A percentile compares a stretch with the other conserved stretches of the same genome.
Conservation (phyloP, 2,113 vertebrate species). For the Tragelaphus strepsiceros region DNA sequence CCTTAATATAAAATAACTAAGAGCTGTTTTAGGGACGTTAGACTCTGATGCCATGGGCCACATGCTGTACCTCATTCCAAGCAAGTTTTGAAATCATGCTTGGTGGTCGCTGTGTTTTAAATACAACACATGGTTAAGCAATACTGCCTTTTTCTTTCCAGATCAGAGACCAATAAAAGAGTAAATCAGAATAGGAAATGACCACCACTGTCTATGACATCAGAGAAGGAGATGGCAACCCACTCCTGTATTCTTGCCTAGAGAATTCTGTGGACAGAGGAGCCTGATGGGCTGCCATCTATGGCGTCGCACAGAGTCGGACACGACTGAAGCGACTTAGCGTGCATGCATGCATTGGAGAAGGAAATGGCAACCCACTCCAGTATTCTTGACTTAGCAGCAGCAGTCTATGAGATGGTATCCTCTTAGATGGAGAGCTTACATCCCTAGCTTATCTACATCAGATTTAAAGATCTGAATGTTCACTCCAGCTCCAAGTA, state of each 20-base stretch:
- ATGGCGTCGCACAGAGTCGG: neutral
- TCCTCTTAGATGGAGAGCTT: neutral
- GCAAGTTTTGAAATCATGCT: neutral
- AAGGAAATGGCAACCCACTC: neutral
- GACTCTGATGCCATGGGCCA: neutral
- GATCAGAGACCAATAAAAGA: neutral
- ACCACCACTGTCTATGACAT: neutral
- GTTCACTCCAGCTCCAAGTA: neutral
- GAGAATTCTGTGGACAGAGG: neutral
- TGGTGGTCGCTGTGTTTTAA: neutral
- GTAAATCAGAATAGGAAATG: neutral
- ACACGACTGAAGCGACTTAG: accelerated
- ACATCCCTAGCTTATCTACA: neutral
- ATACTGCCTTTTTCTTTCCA: neutral
- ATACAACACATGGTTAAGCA: neutral
- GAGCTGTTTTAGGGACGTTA: neutral
- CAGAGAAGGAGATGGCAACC: neutral
- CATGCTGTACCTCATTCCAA: neutral
- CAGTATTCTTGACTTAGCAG: neutral
- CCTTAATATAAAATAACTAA: neutral
- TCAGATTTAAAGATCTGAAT: neutral
- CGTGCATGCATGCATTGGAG: neutral
- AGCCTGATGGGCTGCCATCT: neutral
- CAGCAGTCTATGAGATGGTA: neutral
- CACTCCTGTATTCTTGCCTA: neutral